Evolutionary conservation across 2,888 invertebrate species (phyloP).

Genomic region (Limenitis camilla): DNA sequence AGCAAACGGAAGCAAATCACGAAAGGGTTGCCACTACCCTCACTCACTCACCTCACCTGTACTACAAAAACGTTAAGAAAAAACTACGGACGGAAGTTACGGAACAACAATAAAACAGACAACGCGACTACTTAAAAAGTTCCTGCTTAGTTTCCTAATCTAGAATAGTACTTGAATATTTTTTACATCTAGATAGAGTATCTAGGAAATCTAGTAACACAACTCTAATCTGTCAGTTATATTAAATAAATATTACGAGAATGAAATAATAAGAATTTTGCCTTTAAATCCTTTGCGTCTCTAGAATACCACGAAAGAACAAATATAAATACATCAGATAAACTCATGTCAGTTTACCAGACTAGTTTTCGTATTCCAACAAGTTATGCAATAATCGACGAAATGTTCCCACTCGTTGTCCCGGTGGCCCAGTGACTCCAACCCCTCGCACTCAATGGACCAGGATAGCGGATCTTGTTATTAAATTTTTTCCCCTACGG

Average conservation of each 20-base stretch:
- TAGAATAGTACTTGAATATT: neutral
- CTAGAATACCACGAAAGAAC: no score
- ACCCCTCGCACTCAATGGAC: slow-evolving; percentile 20
- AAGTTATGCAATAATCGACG: neutral
- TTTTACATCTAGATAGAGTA: neutral
- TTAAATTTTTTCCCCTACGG: slow-evolving; percentile 38
- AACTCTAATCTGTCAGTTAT: neutral
- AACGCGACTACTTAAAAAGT: slow-evolving; percentile 6
- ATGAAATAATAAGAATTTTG: no score
- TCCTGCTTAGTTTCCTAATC: slow-evolving; percentile 6
- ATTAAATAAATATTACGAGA: no score
- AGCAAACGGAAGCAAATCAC: slow-evolving; percentile 47
- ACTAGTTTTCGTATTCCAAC: neutral
- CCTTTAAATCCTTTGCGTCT: no score
- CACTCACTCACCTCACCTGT: slow-evolving; percentile 46
- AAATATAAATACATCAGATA: no score
- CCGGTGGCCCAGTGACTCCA: slow-evolving; percentile 52
- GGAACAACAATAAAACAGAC: slow-evolving; percentile 10
- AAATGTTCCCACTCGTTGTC: slow-evolving; percentile 29
- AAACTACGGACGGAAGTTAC: slow-evolving; percentile 24
- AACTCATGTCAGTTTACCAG: no score
- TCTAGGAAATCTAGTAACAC: no score
- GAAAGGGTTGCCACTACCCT: slow-evolving; percentile 43
- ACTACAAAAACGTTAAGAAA: slow-evolving; percentile 36
- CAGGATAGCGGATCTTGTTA: slow-evolving; percentile 44